Conservation (phyloP, 2,888 invertebrate species). For the Drosophila macrospina region DNA sequence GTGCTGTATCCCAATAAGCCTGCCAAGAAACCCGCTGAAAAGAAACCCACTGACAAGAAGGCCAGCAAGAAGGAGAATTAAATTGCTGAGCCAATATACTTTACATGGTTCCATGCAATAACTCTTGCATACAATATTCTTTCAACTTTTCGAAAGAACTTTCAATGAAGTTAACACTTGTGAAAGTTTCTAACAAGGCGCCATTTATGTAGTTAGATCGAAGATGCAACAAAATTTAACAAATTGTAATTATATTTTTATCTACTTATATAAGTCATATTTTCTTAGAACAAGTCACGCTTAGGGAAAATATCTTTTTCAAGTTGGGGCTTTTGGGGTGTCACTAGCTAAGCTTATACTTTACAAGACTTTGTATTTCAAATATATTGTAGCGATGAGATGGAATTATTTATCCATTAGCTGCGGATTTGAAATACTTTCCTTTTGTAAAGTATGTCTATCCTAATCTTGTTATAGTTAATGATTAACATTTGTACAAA, state of each 20-base stretch:
- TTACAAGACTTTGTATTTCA: slow-evolving; percentile 19
- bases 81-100: slow-evolving; percentile 27
- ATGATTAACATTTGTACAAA: slow-evolving; percentile 57
- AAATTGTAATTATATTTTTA: slow-evolving; percentile 48
- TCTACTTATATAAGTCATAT: slow-evolving; percentile 40
- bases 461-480: slow-evolving; percentile 42
- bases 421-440: slow-evolving; percentile 11
- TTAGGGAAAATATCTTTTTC: slow-evolving; percentile 27
- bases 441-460: slow-evolving; percentile 30
- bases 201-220: slow-evolving; percentile 26
- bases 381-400: neutral
- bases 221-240: slow-evolving; percentile 16
- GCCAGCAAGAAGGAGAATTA: slow-evolving; percentile 76
- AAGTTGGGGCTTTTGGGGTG: slow-evolving; percentile 20
- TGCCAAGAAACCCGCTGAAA: slow-evolving; percentile 60
- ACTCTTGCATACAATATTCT: neutral
- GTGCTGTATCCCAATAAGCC: slow-evolving; percentile 89
- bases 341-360: slow-evolving; percentile 36
- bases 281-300: slow-evolving; percentile 55
- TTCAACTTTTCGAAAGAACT: slow-evolving; percentile 8
- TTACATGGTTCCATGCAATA: slow-evolving; percentile 30
- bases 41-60: slow-evolving; percentile 47
- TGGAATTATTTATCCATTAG: too few relatives aligned
- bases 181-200: slow-evolving; percentile 4
- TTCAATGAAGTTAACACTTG: neutral